phyloP scores from a whole-genome alignment of 1,140 invertebrate genomes.

The Anoplolepis gracilipes region DNA sequence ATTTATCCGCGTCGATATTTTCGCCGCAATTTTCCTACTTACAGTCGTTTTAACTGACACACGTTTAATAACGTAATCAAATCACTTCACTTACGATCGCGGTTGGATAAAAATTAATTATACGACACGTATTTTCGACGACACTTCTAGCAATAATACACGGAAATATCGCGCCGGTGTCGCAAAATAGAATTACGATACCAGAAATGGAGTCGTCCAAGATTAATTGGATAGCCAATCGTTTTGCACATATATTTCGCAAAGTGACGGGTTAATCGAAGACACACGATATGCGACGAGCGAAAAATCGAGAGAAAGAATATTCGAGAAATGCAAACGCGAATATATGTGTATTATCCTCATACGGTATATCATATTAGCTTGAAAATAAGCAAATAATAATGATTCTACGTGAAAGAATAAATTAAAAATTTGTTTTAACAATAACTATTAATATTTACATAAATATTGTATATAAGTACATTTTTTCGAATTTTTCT shows the following conservation, averaged over 20 bases:
- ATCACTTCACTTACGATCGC: slow-evolving; percentile 50
- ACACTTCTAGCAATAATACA: slow-evolving; percentile 48
- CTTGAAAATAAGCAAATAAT: too few species aligned
- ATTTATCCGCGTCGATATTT: slow-evolving; percentile 65
- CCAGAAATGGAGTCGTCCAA: slow-evolving; percentile 63
- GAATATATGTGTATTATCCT: slow-evolving; percentile 38
- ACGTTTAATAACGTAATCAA: slow-evolving; percentile 69
- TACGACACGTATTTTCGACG: slow-evolving; percentile 64
- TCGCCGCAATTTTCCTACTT: slow-evolving; percentile 59
- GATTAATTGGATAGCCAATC: slow-evolving; percentile 55
- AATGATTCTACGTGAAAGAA: too few species aligned
- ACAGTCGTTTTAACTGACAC: slow-evolving; percentile 63
- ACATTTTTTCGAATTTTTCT: too few species aligned
- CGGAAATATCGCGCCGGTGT: slow-evolving; percentile 63
- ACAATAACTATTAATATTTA: too few species aligned
- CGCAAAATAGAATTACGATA: slow-evolving; percentile 66
- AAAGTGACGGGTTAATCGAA: slow-evolving; percentile 43
- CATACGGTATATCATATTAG: too few species aligned
- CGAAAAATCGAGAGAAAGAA: slow-evolving; percentile 41
- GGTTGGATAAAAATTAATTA: slow-evolving; percentile 69
- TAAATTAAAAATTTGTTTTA: too few species aligned
- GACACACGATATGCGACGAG: slow-evolving; percentile 43
- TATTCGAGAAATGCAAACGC: slow-evolving; percentile 18
- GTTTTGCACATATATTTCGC: slow-evolving; percentile 52
- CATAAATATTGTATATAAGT: too few species aligned